Evolutionary conservation across 2,113 vertebrate genomes (phyloP), one percentile per base, ranked within the genome.

Genomic region (Hippocampus zosterae): DNA sequence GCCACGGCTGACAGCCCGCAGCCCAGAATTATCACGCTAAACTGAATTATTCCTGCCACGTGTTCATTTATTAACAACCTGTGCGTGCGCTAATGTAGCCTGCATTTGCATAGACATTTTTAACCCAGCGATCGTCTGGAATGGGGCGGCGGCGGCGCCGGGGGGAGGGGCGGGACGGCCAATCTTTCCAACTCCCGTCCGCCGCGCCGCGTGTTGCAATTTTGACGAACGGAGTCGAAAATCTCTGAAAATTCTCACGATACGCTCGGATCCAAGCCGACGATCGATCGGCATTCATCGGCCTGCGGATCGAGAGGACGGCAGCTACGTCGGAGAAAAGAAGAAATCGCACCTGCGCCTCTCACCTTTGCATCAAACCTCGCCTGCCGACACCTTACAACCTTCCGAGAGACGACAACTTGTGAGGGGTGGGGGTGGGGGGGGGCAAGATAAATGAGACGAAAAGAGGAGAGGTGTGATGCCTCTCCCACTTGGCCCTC

Each of bases 31-130:
- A 93, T 93, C 92, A 91, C 92, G 92, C 94, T 93, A 94, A 94
- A 93, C 88, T 91, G 93, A 97, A 97, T 94, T 93, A 93, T 94
- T 96, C 92, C 92, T 96, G 94, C 93, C 94, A 96, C 85, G 88
- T 95, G 93, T 94, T 95, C 94, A 90, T 92, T 92, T 92, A 90
- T 92, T 90, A 94, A 92, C 93, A 94, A 93, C 93, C 93, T 94
- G 84, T 89, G 90, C 91, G 82, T 91, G 91, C 91, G 90, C 87
- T 94, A 94, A 94, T 94, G 91, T 89, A 88, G 82, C 81, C 76
- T 27, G 78, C 86, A 93, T 93, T 93, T 92, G 91, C 92, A 92
- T 93, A 91, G 90, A 90, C 91, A 92, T 92, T 92, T 93, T 92
- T 93, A 92, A 92, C 91, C 91, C 88, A 37, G 90, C 81, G 75